Evolutionary conservation across 2,888 invertebrate species (phyloP), one percentile per base, ranked within the genome.

Genomic region (Pterostichus niger): DNA sequence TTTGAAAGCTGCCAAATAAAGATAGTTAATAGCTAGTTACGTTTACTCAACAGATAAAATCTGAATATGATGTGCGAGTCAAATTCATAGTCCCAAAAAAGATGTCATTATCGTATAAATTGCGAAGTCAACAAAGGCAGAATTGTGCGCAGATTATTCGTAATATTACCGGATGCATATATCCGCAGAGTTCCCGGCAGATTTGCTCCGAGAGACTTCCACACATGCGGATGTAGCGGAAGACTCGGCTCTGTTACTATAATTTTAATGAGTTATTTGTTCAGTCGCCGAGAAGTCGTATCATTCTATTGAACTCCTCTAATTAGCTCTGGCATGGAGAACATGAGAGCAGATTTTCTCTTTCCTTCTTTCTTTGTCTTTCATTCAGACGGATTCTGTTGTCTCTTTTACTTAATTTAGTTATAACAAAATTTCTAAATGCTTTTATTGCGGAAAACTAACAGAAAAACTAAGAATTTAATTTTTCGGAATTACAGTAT

Each of bases 191-290:
- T 73, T 73, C 73, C 49, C 46, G n/a, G 17, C 6, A 73, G 46
- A 64, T 33, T 40, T 17, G 24, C 40, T 64, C 33, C 24, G 33
- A 6, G 73, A 73, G 17, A 15, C 46, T 17, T 15, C 44, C 49
- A 49, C 40, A 64, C 31, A 35, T 64, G 15, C 15, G 35, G 2
- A 35, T 35, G 40, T 17, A 15, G 13, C 4, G 44, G 73, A 52
- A 33, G 17, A 17, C 52, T 6, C 31, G 49, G n/a, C 17, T 81
- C n/a, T 35, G 40, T 54, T 35, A 73, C 71, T 56, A 56, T 71
- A 56, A 81, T 81, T 81, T 81, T 81, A 81, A 81, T 81, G 81
- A 81, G 44, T 81, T 81, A 81, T 81, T 81, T 81, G 73, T 68
- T 81, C 81, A 81, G 71, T 81, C 73, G 33, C 56, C 35, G 71